Conservation (phyloP, 1,140 invertebrate genomes). For the Drosophila hydei region DNA sequence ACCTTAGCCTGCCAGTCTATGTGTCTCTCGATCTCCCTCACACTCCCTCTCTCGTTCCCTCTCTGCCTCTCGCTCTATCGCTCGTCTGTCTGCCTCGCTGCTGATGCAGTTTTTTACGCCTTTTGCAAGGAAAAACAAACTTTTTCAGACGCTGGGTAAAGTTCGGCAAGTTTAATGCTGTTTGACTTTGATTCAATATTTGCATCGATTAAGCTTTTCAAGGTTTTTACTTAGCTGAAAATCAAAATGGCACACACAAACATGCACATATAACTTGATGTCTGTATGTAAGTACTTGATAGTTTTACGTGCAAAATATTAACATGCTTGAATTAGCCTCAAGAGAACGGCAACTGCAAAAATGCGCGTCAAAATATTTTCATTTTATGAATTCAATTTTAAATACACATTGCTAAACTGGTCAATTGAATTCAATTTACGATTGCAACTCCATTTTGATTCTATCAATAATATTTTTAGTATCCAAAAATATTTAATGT, state of each 20-base stretch:
- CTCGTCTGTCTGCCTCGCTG: constrained; percentile 18
- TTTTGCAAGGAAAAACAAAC: constrained; percentile 45
- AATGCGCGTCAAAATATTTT: background rate
- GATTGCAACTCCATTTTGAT: background rate
- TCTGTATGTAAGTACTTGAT: constrained; percentile 1
- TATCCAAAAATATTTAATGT: no score
- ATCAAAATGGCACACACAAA: constrained; percentile 29
- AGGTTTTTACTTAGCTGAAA: constrained; percentile 43
- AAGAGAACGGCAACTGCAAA: constrained; percentile 15
- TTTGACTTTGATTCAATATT: constrained; percentile 82
- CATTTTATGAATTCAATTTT: constrained; percentile 9
- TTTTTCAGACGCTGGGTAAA: constrained; percentile 56
- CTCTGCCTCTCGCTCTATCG: constrained; percentile 19
- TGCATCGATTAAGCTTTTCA: constrained; percentile 75
- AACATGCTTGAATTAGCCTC: constrained; percentile 18
- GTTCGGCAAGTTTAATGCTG: constrained; percentile 79
- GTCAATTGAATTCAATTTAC: background rate
- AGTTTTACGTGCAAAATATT: constrained; percentile 14
- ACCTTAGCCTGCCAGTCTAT: constrained; percentile 35
- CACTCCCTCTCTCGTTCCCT: constrained; percentile 11
- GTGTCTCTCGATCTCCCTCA: background rate
- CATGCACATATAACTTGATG: background rate
- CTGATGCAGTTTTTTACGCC: constrained; percentile 61
- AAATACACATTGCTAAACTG: constrained; percentile 3
- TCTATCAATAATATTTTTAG: background rate